These are phyloP conservation scores for Todiramphus chloris DNA, from an alignment of 2,113 vertebrate genomes.

Conservation along the genomic window DNA sequence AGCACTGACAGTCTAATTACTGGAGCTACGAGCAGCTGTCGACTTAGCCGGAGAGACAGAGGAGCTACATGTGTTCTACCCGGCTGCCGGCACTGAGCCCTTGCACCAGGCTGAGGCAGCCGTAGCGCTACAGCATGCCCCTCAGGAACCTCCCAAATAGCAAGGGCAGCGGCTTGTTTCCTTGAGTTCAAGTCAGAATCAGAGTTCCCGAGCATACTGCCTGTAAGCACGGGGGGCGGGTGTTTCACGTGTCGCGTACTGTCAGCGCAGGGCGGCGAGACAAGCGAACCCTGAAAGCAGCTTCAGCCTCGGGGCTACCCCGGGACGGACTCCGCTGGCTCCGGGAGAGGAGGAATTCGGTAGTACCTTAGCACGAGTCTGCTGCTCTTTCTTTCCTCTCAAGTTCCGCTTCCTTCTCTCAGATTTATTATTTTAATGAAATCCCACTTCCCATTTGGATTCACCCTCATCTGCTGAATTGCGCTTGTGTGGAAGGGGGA, in stretches of 20 bases:
- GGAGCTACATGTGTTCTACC: constrained; percentile 75
- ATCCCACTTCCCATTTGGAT: background rate
- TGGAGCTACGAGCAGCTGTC: constrained; percentile 93
- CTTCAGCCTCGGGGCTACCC: background rate
- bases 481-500: background rate
- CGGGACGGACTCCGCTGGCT: background rate
- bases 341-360: background rate
- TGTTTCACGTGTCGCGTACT: background rate
- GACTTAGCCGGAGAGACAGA: constrained; percentile 79
- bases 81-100: constrained; percentile 12
- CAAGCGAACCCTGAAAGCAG: background rate
- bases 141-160: background rate
- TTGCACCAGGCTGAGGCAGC: background rate
- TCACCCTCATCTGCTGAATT: background rate
- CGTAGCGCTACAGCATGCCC: background rate
- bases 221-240: background rate
- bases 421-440: background rate
- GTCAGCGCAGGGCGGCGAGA: background rate
- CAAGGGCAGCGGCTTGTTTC: background rate
- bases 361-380: background rate
- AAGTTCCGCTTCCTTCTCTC: background rate
- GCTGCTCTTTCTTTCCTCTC: background rate
- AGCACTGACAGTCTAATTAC: constrained; percentile 99
- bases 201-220: background rate
- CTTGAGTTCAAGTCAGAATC: background rate